These are phyloP conservation scores for Lobophora halterata DNA, from an alignment of 2,888 invertebrate species.

Conservation along the genomic window DNA sequence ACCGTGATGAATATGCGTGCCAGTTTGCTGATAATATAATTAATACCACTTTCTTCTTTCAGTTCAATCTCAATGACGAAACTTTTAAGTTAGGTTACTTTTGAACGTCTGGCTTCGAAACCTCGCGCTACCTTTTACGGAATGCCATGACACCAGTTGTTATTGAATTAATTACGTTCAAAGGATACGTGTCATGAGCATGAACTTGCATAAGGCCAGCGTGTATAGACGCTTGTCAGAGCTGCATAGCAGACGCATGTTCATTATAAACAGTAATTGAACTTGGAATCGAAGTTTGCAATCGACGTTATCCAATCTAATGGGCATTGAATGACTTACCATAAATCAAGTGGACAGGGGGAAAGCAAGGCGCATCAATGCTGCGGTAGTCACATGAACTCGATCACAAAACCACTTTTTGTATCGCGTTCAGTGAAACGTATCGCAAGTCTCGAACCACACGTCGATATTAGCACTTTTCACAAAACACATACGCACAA, in stretches of 20 bases:
- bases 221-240: constrained; percentile 16
- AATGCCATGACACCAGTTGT: constrained; percentile 40
- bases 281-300: constrained; percentile 21
- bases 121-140: constrained; percentile 44
- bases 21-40: constrained; percentile 51
- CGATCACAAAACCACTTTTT: constrained; percentile 67
- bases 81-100: constrained; percentile 37
- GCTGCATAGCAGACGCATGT: constrained; percentile 13
- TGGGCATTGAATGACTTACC: constrained; percentile 56
- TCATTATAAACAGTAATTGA: constrained; percentile 18
- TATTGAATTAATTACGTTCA: constrained; percentile 48
- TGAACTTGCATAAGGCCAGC: constrained; percentile 26
- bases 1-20: constrained; percentile 51
- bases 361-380: constrained; percentile 63
- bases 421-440: constrained; percentile 65
- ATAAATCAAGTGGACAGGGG: constrained; percentile 65
- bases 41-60: constrained; percentile 60
- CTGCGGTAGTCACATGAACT: constrained; percentile 64
- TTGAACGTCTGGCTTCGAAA: constrained; percentile 25
- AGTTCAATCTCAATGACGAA: constrained; percentile 47
- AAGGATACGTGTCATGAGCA: constrained; percentile 36
- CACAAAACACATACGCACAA: constrained; percentile 65
- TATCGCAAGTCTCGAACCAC: constrained; percentile 53
- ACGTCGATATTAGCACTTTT: constrained; percentile 65
- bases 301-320: constrained; percentile 26